Conservation (phyloP, 2,113 vertebrate genomes). For the Nothoprocta perdicaria region DNA sequence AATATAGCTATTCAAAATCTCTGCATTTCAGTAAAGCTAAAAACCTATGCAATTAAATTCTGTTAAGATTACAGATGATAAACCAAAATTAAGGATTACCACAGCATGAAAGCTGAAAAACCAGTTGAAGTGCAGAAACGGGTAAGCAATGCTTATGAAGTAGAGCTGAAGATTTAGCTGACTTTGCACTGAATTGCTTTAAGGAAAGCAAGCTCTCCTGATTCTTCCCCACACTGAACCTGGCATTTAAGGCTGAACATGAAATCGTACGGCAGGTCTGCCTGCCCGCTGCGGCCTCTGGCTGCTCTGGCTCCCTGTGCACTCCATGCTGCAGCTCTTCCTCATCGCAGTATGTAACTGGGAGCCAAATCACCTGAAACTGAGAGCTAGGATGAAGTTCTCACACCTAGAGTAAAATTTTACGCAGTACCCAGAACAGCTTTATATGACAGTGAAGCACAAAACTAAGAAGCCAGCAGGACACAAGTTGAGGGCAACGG, state of each 20-base stretch:
- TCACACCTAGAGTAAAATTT: not conserved
- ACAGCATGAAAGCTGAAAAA: not conserved
- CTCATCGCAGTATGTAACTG: not conserved
- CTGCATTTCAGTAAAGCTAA: not conserved
- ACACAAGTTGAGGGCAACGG: not conserved
- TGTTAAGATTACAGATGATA: not conserved
- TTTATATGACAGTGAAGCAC: not conserved
- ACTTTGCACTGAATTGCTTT: not conserved
- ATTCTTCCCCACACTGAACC: not conserved
- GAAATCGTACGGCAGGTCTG: not conserved
- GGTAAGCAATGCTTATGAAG: not conserved
- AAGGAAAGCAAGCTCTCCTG: not conserved
- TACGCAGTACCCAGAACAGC: not conserved
- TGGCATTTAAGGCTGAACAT: not conserved
- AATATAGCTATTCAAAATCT: not conserved
- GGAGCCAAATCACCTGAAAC: not conserved
- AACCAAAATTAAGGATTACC: not conserved
- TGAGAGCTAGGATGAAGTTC: not conserved
- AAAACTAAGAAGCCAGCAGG: not conserved
- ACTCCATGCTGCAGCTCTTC: not conserved
- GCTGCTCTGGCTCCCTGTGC: not conserved
- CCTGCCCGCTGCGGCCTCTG: fast-evolving
- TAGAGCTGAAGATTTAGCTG: not conserved
- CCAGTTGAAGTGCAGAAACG: not conserved
- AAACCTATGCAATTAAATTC: not conserved